Evolutionary conservation across 92 coral and sea anemone species (phyloP), one percentile per base, ranked within the genome.

Genomic region (Porites divaricata): DNA sequence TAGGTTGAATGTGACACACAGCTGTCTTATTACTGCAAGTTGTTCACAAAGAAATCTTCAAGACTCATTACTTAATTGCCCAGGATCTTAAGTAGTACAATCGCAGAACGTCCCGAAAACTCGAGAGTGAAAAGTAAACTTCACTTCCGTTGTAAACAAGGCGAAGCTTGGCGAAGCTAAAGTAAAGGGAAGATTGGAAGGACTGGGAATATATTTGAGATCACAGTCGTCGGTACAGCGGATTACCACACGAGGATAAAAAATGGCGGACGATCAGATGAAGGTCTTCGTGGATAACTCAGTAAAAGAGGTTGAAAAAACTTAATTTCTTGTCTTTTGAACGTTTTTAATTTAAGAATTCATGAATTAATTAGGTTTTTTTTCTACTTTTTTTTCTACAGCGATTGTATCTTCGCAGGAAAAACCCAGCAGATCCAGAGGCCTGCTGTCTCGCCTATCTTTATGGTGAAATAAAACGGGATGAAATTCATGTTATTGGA

Each of bases 201-300:
- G 79, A 14, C 80, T 58, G 80, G 28, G 80, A 14, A 62, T 6
- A 15, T 8, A 8, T 14, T 10, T 24, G 70, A 65, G 26, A 63
- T 72, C 20, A 14, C 82, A 68, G 74, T 6, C 68, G 7, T 19
- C 12, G 15, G 8, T 20, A 0, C 41, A 61, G 90, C 90, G 89
- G 94, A 51, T 13, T 84, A 12, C 59, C 86, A 77, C 45, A 35
- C 76, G 62, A 49, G 67, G 80, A 76, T 53, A 54, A 69, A 91
- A 90, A 67, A 91, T 91, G 95, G 95, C 88, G 90, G 95, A 81
- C 81, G 83, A 28, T 50, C 48, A 63, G n/a, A 22, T 56, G 6
- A 74, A 13, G 15, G 79, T 91, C 41, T 63, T 81, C 70, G 63
- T 91, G 64, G 94, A 88, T 74, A 54, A 50, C 3, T 51, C 83